Evolutionary conservation across 2,888 invertebrate species (phyloP), one percentile per base, ranked within the genome.

Genomic region (Helicoverpa assulta): DNA sequence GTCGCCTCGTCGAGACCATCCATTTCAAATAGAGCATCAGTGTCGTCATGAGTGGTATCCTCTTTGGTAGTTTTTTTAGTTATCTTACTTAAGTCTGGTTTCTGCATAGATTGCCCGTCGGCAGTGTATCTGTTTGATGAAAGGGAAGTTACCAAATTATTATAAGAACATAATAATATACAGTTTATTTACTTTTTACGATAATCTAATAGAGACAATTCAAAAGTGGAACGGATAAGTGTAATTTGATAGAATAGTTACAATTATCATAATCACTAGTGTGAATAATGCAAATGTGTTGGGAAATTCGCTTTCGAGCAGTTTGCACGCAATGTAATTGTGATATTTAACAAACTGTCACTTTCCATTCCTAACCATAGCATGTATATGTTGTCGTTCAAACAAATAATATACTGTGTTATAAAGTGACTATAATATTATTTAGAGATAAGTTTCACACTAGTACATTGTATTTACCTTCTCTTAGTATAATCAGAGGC

Each of bases 11-110:
- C 97, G 26, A 97, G 91, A 65, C 96, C 97, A 70, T 95, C 95
- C 97, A 97, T 97, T 86, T 97, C 96, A 84, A 97, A 97, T 72
- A 97, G 96, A 40, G 97, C 97, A 60, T 97, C 97, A 66, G 96
- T 93, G 67, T 96, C 96, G 76, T 86, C 86, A 76, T 89, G 89
- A 60, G 87, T 84, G 59, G 89, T 89, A 51, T 92, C 90, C 52
- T 92, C 91, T 86, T 93, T 93, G 73, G 90, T 85, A 69, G 85
- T 90, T 52, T 91, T 92, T 73, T 96, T 95, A 88, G 96, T 91
- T 70, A 95, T 92, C 82, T 96, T 96, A 80, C 93, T 96, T 73
- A 96, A 80, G 83, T 96, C 96, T 65, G 96, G 96, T 84, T 96
- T 96, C 78, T 96, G 95, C 89, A 96, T 95, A 53, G 92, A 89